These are phyloP conservation scores for Distichodus sexfasciatus DNA, from an alignment of 2,797 vertebrate genomes.

Conservation along the genomic window DNA sequence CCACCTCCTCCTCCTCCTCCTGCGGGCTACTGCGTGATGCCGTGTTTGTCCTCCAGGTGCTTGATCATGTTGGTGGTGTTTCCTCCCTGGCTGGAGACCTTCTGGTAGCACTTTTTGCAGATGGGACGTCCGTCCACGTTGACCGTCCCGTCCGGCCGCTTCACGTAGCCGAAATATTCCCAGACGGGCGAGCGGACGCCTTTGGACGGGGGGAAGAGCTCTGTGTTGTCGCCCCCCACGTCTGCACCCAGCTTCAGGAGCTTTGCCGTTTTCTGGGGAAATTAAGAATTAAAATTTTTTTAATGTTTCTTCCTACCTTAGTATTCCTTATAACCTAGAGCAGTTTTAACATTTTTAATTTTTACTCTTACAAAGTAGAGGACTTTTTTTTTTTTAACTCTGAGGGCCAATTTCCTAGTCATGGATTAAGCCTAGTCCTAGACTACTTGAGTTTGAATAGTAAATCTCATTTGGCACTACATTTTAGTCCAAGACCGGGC, in stretches of 20 bases:
- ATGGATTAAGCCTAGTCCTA: too few species aligned
- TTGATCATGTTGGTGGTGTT: slow-evolving; percentile 51
- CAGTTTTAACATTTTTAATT: too few species aligned
- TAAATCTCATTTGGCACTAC: too few species aligned
- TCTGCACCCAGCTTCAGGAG: slow-evolving; percentile 30
- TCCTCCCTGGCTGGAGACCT: slow-evolving; percentile 41
- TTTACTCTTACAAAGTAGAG: too few species aligned
- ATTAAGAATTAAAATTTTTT: background rate
- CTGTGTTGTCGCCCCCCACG: background rate
- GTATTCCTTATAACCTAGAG: too few species aligned
- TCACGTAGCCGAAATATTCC: slow-evolving; percentile 36
- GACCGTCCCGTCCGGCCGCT: slow-evolving; percentile 9
- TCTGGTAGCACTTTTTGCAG: slow-evolving; percentile 45
- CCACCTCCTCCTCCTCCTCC: too few species aligned
- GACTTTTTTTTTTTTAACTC: too few species aligned
- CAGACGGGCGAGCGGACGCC: slow-evolving; percentile 31
- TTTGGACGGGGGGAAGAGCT: slow-evolving; percentile 30
- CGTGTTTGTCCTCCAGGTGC: slow-evolving; percentile 46
- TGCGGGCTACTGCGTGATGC: slow-evolving; percentile 34
- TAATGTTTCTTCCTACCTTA: too few species aligned
- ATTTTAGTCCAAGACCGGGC: too few species aligned
- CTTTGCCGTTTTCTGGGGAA: background rate
- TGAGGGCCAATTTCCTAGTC: too few species aligned
- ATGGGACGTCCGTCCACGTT: slow-evolving; percentile 37
- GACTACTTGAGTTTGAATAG: too few species aligned